These are phyloP conservation scores for Vannuccia rotundouncinata DNA, from an alignment of 2,888 invertebrate genomes.

Conservation along the genomic window DNA sequence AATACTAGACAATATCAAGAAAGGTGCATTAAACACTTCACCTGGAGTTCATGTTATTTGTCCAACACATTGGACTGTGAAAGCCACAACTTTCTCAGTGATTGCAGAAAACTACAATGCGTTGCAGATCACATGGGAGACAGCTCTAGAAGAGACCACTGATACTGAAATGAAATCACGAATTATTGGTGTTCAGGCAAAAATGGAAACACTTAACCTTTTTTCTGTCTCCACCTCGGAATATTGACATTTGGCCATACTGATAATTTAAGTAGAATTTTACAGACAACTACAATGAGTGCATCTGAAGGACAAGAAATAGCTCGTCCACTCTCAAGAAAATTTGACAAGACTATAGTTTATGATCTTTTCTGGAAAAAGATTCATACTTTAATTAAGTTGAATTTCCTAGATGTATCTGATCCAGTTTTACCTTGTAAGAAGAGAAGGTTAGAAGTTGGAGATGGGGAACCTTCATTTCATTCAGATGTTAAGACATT, in stretches of 20 bases:
- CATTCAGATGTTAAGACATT: conserved; percentile 15
- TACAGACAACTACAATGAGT: conserved; percentile 15
- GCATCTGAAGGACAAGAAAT: conserved; percentile 11
- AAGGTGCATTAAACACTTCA: neutral
- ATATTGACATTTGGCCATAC: conserved; percentile 23
- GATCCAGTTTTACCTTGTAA: conserved; percentile 15
- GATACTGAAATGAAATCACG: conserved; percentile 19
- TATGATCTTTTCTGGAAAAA: conserved; percentile 5
- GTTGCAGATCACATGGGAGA: neutral
- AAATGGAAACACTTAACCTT: neutral
- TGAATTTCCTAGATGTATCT: conserved; percentile 4
- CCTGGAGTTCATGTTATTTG: neutral
- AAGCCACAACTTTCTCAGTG: neutral
- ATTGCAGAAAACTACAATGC: conserved; percentile 23
- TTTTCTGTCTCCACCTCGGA: conserved; percentile 7
- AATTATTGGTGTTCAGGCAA: conserved; percentile 16
- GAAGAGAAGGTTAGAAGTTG: conserved; percentile 10
- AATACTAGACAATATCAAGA: neutral
- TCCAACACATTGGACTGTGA: conserved; percentile 12
- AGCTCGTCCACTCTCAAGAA: conserved; percentile 12
- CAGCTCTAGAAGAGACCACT: conserved; percentile 22
- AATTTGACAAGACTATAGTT: conserved; percentile 6
- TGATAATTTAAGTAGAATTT: neutral
- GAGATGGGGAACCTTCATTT: conserved; percentile 5
- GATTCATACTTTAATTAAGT: neutral